Evolutionary conservation across 1,140 invertebrate genomes (phyloP).

Genomic region (Penaeus vannamei): DNA sequence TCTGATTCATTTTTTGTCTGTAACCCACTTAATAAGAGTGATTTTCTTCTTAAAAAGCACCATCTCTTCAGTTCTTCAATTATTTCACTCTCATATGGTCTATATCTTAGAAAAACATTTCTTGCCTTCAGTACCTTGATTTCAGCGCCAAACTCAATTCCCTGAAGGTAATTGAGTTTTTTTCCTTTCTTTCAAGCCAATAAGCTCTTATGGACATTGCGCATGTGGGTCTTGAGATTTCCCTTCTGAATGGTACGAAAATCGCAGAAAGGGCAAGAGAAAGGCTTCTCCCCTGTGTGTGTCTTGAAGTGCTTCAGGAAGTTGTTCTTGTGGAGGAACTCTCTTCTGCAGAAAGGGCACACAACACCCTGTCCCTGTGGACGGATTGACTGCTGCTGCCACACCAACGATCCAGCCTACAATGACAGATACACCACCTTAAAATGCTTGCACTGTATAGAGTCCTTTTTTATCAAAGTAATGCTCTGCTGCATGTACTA

Average conservation of each 20-base stretch:
- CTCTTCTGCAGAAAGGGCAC: slow-evolving; percentile 47
- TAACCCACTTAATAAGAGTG: too few relatives aligned
- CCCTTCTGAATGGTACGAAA: slow-evolving; percentile 57
- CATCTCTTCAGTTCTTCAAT: too few relatives aligned
- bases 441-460: too few relatives aligned
- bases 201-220: slow-evolving; percentile 41
- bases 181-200: background rate
- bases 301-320: slow-evolving; percentile 55
- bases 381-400: slow-evolving; percentile 46
- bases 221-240: slow-evolving; percentile 52
- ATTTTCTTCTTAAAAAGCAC: too few relatives aligned
- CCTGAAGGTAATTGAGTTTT: background rate
- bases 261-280: slow-evolving; percentile 43
- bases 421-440: slow-evolving; percentile 52
- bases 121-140: too few relatives aligned
- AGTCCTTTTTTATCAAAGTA: too few relatives aligned
- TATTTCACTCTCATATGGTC: too few relatives aligned
- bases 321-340: slow-evolving; percentile 58
- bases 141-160: too few relatives aligned
- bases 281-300: slow-evolving; percentile 54
- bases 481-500: too few relatives aligned
- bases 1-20: too few relatives aligned
- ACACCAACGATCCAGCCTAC: slow-evolving; percentile 50
- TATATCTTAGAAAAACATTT: too few relatives aligned
- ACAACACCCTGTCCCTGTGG: slow-evolving; percentile 45